phyloP scores from a whole-genome alignment of 2,888 invertebrate species.

The Amitus sp. region DNA sequence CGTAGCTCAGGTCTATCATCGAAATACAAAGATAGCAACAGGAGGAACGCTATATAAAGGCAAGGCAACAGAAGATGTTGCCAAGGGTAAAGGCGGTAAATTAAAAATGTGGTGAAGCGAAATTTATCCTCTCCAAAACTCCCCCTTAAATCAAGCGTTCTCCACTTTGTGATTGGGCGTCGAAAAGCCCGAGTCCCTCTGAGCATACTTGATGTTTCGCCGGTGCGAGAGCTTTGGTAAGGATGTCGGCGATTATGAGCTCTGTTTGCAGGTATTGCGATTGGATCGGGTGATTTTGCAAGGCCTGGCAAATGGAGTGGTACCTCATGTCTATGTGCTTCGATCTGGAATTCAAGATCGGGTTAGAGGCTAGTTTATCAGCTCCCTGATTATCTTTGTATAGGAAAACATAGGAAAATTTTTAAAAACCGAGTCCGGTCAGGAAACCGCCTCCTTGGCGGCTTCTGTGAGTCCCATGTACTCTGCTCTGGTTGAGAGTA shows the following conservation, averaged over 20 bases:
- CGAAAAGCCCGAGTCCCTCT: neutral
- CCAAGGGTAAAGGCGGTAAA: no score
- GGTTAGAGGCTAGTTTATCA: slow-evolving; percentile 10
- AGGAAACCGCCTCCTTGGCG: slow-evolving; percentile 12
- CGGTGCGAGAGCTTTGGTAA: slow-evolving; percentile 11
- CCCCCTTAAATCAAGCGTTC: slow-evolving; percentile 5
- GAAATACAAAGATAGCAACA: no score
- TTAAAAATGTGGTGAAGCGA: no score
- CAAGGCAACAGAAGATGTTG: no score
- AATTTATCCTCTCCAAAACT: slow-evolving; percentile 4
- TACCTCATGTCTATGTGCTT: slow-evolving; percentile 33
- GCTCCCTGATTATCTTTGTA: slow-evolving; percentile 31
- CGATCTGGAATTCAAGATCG: slow-evolving; percentile 18
- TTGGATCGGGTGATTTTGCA: slow-evolving; percentile 11
- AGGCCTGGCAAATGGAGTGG: slow-evolving; percentile 27
- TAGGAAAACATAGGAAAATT: neutral
- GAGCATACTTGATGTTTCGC: slow-evolving; percentile 3
- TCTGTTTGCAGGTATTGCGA: slow-evolving; percentile 14
- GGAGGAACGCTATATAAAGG: no score
- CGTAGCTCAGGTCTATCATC: no score
- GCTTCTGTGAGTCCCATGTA: slow-evolving; percentile 16
- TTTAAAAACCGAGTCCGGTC: slow-evolving; percentile 6
- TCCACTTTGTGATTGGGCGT: neutral
- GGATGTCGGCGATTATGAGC: slow-evolving; percentile 17
- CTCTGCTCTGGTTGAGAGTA: slow-evolving; percentile 16